Conservation (phyloP, 2,797 vertebrate genomes). For the Lepidocolaptes lacrymiger region DNA sequence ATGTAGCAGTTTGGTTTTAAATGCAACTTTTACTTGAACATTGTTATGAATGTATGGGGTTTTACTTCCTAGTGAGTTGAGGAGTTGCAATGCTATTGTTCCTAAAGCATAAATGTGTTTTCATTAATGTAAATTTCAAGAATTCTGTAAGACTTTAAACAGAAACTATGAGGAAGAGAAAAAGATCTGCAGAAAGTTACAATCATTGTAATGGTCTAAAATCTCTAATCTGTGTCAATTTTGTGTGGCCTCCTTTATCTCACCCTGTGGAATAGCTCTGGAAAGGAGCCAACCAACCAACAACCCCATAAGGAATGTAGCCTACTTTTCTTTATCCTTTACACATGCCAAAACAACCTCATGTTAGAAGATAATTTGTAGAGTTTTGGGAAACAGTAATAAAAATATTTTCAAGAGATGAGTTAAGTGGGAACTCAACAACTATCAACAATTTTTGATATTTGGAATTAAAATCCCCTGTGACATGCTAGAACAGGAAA, state of each 20-base stretch:
- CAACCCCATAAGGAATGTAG: not conserved
- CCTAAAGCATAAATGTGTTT: conserved; percentile 28
- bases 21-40: conserved; percentile 36
- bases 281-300: conserved; percentile 8
- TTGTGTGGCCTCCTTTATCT: not conserved
- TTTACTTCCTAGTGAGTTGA: conserved; percentile 46
- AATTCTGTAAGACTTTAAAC: conserved; percentile 15
- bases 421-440: not conserved
- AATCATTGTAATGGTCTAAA: not conserved
- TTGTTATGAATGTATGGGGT: conserved; percentile 47
- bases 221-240: not conserved
- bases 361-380: not conserved
- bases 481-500: not conserved
- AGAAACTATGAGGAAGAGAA: not conserved
- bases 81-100: conserved; percentile 39
- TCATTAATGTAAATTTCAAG: not conserved
- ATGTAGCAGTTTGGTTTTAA: conserved; percentile 60
- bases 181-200: not conserved
- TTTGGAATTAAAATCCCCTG: not conserved
- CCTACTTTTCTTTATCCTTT: not conserved
- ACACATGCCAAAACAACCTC: not conserved
- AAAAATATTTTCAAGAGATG: not conserved
- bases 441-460: not conserved
- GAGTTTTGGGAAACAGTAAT: not conserved
- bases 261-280: not conserved